Evolutionary conservation across 2,888 invertebrate genomes (phyloP), one percentile per base, ranked within the genome.

Genomic region (Meiosimyza decipiens): DNA sequence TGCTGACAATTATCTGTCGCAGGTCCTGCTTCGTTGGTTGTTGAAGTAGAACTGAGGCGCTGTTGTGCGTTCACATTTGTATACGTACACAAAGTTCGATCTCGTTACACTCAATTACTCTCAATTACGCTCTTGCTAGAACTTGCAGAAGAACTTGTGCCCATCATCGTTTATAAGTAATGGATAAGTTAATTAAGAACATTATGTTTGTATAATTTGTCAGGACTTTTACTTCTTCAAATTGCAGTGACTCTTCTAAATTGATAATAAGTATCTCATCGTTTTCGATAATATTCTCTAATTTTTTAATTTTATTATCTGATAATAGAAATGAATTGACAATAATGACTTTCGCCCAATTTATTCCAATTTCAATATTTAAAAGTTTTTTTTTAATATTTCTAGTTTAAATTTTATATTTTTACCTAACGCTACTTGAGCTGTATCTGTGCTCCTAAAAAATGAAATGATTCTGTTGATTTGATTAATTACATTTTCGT

Each of bases 191-290:
- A 55, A 75, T 65, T 63, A 78, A 72, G 71, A 75, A 77, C 18
- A 77, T 72, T 68, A 77, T 47, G 62, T 66, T 64, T 13, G 59
- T 18, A 49, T 67, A 22, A 72, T 74, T 73, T 13, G 71, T 75
- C 28, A 76, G 67, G 60, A 76, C 72, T 74, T 72, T 76, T 40
- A 76, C 59, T 49, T 77, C 74, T n/a, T 67, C 69, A 67, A 79
- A 77, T 72, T 77, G 72, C 69, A 77, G 64, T 57, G 74, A 75
- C 69, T 78, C 77, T 66, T 77, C 77, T 33, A 74, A 52, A 16
- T 75, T 77, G 49, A 75, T 60, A 60, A 62, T 74, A 11, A 59
- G 73, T 28, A 78, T 73, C 54, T 74, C 74, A 65, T 74, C 71
- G 40, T 71, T 40, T 22, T 76, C 71, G 54, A 76, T 51, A 15